Evolutionary conservation across 2,113 vertebrate species (phyloP).

Genomic region (Oceanodroma tethys): DNA sequence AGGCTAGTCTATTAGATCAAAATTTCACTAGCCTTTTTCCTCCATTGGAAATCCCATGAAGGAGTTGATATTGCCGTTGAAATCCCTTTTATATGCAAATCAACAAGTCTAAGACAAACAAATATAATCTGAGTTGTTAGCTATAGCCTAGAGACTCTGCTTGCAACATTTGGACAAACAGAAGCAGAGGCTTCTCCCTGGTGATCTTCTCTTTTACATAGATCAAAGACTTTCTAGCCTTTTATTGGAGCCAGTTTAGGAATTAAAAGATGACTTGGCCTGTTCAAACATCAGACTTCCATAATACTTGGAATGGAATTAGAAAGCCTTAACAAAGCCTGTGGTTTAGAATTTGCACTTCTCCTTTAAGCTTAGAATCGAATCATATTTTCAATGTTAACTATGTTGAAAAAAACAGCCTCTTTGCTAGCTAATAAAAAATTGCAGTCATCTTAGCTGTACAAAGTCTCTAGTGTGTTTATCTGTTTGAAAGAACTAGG

Average conservation of each 20-base stretch:
- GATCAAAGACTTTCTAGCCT: conserved; percentile 53
- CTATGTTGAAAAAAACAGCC: background rate
- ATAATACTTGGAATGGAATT: conserved; percentile 51
- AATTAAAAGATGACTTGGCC: conserved; percentile 43
- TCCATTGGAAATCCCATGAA: background rate
- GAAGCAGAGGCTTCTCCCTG: conserved; percentile 42
- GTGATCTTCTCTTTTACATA: conserved; percentile 33
- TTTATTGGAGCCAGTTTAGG: conserved; percentile 40
- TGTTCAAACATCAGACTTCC: conserved; percentile 49
- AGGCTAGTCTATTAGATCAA: background rate
- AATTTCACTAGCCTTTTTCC: background rate
- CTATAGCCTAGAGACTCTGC: conserved; percentile 15
- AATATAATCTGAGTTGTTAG: conserved; percentile 28
- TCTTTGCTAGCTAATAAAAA: background rate
- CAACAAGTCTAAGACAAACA: conserved; percentile 5
- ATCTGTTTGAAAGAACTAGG: background rate
- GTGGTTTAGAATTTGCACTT: conserved; percentile 36
- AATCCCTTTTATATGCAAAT: conserved; percentile 54
- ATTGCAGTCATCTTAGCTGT: background rate
- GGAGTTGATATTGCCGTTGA: background rate
- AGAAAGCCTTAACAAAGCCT: conserved; percentile 17
- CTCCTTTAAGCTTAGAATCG: conserved; percentile 7
- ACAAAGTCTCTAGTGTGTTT: background rate
- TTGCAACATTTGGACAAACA: conserved; percentile 59
- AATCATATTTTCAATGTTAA: conserved; percentile 14